Evolutionary conservation across 2,888 invertebrate genomes (phyloP).

Genomic region (Cordilura impudica): DNA sequence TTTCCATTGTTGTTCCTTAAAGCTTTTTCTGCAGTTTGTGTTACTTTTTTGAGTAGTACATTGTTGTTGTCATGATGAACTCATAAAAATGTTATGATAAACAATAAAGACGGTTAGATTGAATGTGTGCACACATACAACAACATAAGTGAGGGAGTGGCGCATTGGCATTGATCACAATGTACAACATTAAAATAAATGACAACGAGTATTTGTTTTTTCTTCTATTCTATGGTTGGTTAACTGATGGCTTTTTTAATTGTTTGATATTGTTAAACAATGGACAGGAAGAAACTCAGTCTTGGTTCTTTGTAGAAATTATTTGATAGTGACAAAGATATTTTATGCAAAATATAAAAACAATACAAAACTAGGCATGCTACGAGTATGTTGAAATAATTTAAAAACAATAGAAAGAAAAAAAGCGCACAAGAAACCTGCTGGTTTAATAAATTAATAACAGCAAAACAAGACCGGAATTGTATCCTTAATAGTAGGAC

Average conservation of each 20-base stretch:
- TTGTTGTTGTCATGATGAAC: neutral
- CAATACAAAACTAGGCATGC: constrained; percentile 20
- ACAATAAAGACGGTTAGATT: constrained; percentile 31
- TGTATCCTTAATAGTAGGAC: constrained; percentile 53
- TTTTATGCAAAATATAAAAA: constrained; percentile 32
- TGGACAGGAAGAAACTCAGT: constrained; percentile 56
- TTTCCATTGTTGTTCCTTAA: neutral
- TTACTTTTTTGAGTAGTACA: neutral
- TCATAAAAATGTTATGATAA: constrained; percentile 12
- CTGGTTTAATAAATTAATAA: constrained; percentile 52
- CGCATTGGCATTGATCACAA: constrained; percentile 38
- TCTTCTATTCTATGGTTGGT: constrained; percentile 22
- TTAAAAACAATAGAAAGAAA: constrained; percentile 1
- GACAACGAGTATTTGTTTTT: constrained; percentile 4
- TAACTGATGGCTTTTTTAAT: constrained; percentile 41
- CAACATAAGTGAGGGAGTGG: constrained; percentile 45
- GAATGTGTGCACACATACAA: constrained; percentile 19
- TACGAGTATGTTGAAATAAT: neutral
- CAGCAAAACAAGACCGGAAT: constrained; percentile 45
- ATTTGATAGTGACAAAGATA: constrained; percentile 43
- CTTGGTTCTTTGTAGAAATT: constrained; percentile 32
- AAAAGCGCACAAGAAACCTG: constrained; percentile 46
- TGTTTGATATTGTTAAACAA: constrained; percentile 38
- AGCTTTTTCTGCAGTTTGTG: neutral
- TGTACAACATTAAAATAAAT: constrained; percentile 17